phyloP scores from a whole-genome alignment of 2,888 invertebrate species.

The Myopa testacea region DNA sequence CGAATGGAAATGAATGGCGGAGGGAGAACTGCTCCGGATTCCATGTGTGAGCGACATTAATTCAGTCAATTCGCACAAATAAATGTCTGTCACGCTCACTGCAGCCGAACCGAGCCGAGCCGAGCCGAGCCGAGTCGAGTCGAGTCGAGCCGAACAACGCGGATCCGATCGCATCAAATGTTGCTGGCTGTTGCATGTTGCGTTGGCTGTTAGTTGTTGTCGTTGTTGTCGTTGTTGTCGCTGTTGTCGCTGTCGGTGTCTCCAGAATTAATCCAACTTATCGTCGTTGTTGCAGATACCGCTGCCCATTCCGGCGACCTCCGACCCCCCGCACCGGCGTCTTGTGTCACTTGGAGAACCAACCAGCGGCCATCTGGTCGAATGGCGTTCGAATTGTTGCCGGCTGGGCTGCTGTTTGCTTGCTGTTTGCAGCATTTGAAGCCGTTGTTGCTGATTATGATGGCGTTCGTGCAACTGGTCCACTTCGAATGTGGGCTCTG shows the following conservation, averaged over 20 bases:
- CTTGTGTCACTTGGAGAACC: not conserved
- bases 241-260: constrained; percentile 26
- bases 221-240: not conserved
- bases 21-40: constrained; percentile 39
- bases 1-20: not conserved
- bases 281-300: not conserved
- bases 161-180: constrained; percentile 1
- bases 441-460: not conserved
- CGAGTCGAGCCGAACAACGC: not conserved
- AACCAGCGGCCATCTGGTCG: not conserved
- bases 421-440: not conserved
- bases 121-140: not conserved
- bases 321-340: not conserved
- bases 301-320: not conserved
- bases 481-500: constrained; percentile 16
- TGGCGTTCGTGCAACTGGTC: not conserved
- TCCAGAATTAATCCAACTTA: constrained; percentile 45
- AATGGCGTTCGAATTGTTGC: not conserved
- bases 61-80: constrained; percentile 50
- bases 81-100: constrained; percentile 50
- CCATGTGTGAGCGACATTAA: constrained; percentile 51
- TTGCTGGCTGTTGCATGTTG: constrained; percentile 8
- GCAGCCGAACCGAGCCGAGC: constrained; percentile 2
- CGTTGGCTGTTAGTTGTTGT: not conserved
- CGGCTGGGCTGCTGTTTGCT: constrained; percentile 1